phyloP scores from a whole-genome alignment of 2,113 vertebrate species.

The Sula dactylatra region DNA sequence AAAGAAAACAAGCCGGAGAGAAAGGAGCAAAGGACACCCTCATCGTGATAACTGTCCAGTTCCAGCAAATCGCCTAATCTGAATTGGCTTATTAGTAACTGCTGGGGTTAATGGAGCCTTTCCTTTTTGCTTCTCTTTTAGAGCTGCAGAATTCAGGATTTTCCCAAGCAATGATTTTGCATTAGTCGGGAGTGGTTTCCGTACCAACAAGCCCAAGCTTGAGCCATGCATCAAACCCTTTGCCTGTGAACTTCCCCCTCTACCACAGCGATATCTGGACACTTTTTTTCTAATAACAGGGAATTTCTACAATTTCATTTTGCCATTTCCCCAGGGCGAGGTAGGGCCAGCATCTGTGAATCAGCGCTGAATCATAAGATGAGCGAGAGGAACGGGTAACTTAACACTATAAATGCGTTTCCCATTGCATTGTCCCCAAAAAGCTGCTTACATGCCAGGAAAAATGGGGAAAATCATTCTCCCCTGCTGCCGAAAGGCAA shows the following conservation, averaged over 20 bases:
- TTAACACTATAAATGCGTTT: background rate
- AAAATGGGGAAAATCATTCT: background rate
- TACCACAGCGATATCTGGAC: background rate
- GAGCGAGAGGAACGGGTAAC: background rate
- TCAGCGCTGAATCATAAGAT: background rate
- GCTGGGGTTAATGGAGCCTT: background rate
- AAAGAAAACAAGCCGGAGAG: background rate
- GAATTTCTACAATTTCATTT: background rate
- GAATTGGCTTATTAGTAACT: background rate
- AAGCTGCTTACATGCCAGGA: background rate
- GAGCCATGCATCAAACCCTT: background rate
- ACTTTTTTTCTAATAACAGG: background rate
- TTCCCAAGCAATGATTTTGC: background rate
- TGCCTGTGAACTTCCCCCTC: fast-evolving
- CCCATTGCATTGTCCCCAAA: background rate
- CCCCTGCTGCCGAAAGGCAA: background rate
- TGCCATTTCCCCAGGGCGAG: fast-evolving
- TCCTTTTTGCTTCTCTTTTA: background rate
- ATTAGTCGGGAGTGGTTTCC: background rate
- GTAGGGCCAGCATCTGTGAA: background rate
- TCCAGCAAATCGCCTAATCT: background rate
- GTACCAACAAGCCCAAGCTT: background rate
- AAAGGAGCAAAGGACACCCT: background rate
- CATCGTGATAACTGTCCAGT: background rate
- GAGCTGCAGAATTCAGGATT: background rate